These are phyloP conservation scores for Saguinus oedipus DNA, from an alignment of 2,797 vertebrate species.

Conservation along the genomic window DNA sequence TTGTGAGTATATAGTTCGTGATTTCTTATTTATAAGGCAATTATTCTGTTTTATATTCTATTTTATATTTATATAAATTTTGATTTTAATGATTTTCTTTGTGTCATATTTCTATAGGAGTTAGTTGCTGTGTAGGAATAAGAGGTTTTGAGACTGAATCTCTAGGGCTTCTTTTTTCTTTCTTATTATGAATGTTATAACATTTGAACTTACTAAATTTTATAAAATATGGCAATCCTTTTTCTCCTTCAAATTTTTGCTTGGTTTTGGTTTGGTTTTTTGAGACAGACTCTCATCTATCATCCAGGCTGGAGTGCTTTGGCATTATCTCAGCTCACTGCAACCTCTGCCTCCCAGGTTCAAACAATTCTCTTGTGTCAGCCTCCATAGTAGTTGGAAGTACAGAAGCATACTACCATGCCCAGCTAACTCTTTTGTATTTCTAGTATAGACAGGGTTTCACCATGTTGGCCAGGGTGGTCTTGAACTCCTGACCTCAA, in stretches of 20 bases:
- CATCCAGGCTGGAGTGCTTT: too few relatives aligned
- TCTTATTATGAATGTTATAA: background rate
- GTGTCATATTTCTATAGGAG: background rate
- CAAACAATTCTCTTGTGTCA: too few relatives aligned
- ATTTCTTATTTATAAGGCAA: background rate
- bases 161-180: background rate
- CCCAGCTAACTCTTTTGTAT: too few relatives aligned
- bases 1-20: background rate
- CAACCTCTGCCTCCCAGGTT: too few relatives aligned
- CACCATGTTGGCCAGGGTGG: too few relatives aligned
- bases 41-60: background rate
- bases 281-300: too few relatives aligned
- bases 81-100: background rate
- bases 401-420: too few relatives aligned
- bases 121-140: background rate
- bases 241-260: background rate
- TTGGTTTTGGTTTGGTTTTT: background rate
- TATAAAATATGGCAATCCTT: background rate
- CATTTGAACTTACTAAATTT: background rate
- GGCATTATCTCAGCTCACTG: too few relatives aligned
- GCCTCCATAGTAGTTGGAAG: too few relatives aligned
- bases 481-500: too few relatives aligned
- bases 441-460: too few relatives aligned
- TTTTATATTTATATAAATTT: background rate
- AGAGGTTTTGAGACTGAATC: background rate